Base-by-base conservation (phyloP, 2,797 vertebrate species). In the Bryconaethiops microstoma region DNA sequence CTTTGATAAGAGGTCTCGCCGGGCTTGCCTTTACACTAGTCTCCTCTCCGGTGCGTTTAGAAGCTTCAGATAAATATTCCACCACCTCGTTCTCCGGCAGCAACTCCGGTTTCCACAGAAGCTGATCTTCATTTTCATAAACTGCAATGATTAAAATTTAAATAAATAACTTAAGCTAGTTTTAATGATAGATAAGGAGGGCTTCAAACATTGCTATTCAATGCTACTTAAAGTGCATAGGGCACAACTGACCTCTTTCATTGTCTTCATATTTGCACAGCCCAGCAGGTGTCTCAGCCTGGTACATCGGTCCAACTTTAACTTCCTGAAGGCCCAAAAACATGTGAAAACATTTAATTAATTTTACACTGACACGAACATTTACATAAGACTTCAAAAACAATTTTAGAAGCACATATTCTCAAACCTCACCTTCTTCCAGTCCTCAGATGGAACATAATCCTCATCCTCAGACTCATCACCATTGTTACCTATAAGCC, bases 281-380 rank as follows among this genome's bases (percentile, higher is more conserved):
- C 29, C 97, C 97, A 82, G 88, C 86, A 69, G 98, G 98, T 63
- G 97, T 99, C 93, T 99, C 98, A 85, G 97, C 98, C 92, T 99
- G 98, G 91, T 97, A 99, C 97, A 99, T 97, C 1, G 98, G 99
- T 8, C 98, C 98, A 89, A 99, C 98, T 96, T 99, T 99, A 84
- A 99, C 99, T 89, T 99, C 98, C 98, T 99, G 91, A 2, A 60
- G 40, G 25, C 60, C 8, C 40, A 67, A 72, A 19, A 60, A 14
- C 57, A 52, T 21, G 75, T 40, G 21, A 23, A 55, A 63, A 23
- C 14, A 40, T 4, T 2, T 23, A 19, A 45, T 40, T 23, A 17
- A 52, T 48, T n/a, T n/a, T 54, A 5, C 6, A 5, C 52, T 7
- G 72, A 25, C 13, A 4, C 16, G 3, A 70, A 59, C 13, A 50